phyloP scores from a whole-genome alignment of 2,113 vertebrate genomes.

The Panthera uncia region DNA sequence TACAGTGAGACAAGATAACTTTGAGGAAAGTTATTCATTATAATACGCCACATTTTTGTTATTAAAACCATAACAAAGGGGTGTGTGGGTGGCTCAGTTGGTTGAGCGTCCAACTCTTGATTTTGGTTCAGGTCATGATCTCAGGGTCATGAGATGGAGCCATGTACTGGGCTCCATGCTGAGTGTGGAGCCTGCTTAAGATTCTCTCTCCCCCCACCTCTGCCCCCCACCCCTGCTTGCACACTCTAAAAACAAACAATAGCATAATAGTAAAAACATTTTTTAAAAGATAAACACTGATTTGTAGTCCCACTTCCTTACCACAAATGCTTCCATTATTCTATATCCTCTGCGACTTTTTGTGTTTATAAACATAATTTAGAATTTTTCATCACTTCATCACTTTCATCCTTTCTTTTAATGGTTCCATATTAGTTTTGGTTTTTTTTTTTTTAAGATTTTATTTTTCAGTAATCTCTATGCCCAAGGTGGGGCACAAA shows the following conservation, averaged over 20 bases:
- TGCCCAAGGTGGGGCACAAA: background rate
- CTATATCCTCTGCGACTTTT: background rate
- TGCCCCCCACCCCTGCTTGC: too few species aligned
- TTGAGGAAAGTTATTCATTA: background rate
- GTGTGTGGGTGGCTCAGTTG: too few species aligned
- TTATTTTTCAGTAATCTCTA: background rate
- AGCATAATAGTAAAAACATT: background rate
- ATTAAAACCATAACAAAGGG: background rate
- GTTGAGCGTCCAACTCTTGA: too few species aligned
- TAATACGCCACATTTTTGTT: background rate
- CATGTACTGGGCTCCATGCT: too few species aligned
- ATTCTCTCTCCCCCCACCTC: too few species aligned
- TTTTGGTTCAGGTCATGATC: too few species aligned
- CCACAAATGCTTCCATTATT: background rate
- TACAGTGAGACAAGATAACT: background rate
- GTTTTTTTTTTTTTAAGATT: background rate
- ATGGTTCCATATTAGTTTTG: background rate
- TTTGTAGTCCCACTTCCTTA: slow-evolving; percentile 10
- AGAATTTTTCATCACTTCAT: background rate
- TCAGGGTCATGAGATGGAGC: too few species aligned
- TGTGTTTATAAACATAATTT: background rate
- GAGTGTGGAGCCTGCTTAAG: too few species aligned
- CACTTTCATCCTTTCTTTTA: slow-evolving; percentile 28
- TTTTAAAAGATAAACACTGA: slow-evolving; percentile 17
- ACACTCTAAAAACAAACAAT: too few species aligned